Evolutionary conservation across 2,888 invertebrate species (phyloP).

Genomic region (Cephus pygmeus): DNA sequence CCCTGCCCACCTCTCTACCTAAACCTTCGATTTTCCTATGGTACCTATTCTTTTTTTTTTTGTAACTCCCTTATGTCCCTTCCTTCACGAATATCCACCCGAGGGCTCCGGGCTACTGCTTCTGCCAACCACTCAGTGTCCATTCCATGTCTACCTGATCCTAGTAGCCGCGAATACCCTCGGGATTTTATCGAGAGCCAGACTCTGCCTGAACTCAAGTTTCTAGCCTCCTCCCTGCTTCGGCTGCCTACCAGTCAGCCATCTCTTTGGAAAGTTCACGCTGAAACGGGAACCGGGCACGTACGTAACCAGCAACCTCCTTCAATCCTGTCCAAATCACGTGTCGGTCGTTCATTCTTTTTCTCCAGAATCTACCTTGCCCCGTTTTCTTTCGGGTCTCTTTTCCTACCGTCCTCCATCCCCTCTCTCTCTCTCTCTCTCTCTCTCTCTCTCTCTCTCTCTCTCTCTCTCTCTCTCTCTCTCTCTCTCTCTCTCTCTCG

Average conservation of each 20-base stretch:
- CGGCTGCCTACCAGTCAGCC: slow-evolving; percentile 13
- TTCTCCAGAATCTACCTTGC: background rate
- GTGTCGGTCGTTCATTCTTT: slow-evolving; percentile 26
- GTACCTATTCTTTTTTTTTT: background rate
- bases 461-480: background rate
- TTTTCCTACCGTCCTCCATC: too few relatives aligned
- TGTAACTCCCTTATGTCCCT: background rate
- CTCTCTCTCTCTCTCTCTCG: background rate
- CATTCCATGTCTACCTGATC: slow-evolving; percentile 20
- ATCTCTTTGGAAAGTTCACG: slow-evolving; percentile 17
- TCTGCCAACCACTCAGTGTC: slow-evolving; percentile 9
- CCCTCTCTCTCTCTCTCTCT: background rate
- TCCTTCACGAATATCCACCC: background rate
- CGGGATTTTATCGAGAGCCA: slow-evolving; percentile 6
- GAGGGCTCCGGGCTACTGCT: background rate
- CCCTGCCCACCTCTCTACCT: background rate
- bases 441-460: background rate
- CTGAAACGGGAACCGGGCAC: slow-evolving; percentile 24
- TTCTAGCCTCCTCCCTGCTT: background rate
- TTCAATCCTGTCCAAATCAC: slow-evolving; percentile 27
- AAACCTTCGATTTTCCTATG: slow-evolving; percentile 1
- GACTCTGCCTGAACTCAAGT: background rate
- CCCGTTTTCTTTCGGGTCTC: background rate
- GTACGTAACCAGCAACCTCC: slow-evolving; percentile 17
- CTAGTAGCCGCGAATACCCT: slow-evolving; percentile 1